Evolutionary conservation across 2,888 invertebrate species (phyloP).

Genomic region (Tiliacea citrago): DNA sequence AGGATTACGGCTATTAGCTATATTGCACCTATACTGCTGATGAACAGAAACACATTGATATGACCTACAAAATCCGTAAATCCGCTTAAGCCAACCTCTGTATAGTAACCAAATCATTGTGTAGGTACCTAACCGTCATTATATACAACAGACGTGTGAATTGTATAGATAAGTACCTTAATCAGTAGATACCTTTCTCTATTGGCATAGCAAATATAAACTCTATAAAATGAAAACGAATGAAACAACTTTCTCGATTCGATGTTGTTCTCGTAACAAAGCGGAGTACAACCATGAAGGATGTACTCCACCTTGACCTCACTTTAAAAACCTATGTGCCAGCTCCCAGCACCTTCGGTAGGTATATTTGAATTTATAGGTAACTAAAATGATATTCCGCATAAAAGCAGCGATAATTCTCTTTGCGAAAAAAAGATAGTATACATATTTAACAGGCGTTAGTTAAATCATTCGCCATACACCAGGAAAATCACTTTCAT

Average conservation of each 20-base stretch:
- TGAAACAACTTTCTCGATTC: background rate
- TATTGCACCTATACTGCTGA: slow-evolving; percentile 19
- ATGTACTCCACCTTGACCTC: too few species aligned
- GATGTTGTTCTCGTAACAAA: background rate
- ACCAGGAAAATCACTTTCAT: slow-evolving; percentile 9
- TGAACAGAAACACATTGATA: slow-evolving; percentile 12
- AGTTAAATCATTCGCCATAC: background rate
- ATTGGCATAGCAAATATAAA: background rate
- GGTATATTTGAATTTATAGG: background rate
- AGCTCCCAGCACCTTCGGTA: background rate
- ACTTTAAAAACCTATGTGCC: background rate
- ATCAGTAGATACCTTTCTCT: background rate
- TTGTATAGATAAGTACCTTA: background rate
- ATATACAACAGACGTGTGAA: background rate
- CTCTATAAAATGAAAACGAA: background rate
- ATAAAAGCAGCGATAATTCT: background rate
- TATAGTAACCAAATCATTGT: slow-evolving; percentile 9
- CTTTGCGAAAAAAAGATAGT: background rate
- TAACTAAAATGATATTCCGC: background rate
- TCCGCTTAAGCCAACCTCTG: slow-evolving; percentile 26
- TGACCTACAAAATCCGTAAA: slow-evolving; percentile 29
- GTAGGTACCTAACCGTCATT: background rate
- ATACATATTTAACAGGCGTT: background rate
- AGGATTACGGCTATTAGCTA: slow-evolving; percentile 31
- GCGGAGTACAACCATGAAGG: background rate